Percentiles rank a stretch among this genome's conserved stretches.
These are phyloP conservation scores for Protonibea diacanthus DNA, from an alignment of 2,797 vertebrate species.

Conservation along the genomic window DNA sequence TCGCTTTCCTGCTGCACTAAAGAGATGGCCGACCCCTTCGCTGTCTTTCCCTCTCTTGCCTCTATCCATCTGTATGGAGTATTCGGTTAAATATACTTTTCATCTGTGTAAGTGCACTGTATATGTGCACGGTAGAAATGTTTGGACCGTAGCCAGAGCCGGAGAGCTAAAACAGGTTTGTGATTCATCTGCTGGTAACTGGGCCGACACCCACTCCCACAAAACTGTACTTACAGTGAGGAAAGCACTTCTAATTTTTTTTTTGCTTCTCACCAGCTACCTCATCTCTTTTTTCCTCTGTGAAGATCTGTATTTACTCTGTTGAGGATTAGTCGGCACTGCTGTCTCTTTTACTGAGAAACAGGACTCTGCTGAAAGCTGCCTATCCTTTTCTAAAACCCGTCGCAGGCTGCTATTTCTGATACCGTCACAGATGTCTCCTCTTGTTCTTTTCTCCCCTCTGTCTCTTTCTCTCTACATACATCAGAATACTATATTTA, in stretches of 20 bases:
- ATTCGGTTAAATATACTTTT: slow-evolving; percentile 39
- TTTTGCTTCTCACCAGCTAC: slow-evolving; percentile 14
- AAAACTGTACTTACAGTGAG: slow-evolving; percentile 64
- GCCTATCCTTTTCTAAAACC: slow-evolving; percentile 39
- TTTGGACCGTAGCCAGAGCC: slow-evolving; percentile 34
- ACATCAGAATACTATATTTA: slow-evolving; percentile 63
- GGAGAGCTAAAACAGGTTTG: slow-evolving; percentile 55
- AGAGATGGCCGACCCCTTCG: slow-evolving; percentile 55
- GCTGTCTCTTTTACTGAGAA: slow-evolving; percentile 54
- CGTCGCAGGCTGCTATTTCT: slow-evolving; percentile 55
- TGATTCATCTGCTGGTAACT: slow-evolving; percentile 67
- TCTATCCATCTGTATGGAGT: slow-evolving; percentile 33
- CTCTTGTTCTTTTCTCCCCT: slow-evolving; percentile 26
- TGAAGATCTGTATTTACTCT: slow-evolving; percentile 55
- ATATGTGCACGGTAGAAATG: slow-evolving; percentile 24
- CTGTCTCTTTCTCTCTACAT: slow-evolving; percentile 25
- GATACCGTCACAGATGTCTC: slow-evolving; percentile 51
- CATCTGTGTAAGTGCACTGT: slow-evolving; percentile 53
- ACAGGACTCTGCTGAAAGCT: slow-evolving; percentile 44
- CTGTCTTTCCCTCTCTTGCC: slow-evolving; percentile 17
- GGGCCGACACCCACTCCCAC: slow-evolving; percentile 60
- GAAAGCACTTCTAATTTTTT: slow-evolving; percentile 23
- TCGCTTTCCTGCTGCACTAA: slow-evolving; percentile 65
- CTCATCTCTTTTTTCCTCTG: slow-evolving; percentile 35
- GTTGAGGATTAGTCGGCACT: slow-evolving; percentile 55